Evolutionary conservation across 2,797 vertebrate genomes (phyloP).

Genomic region (Prunella strophiata): DNA sequence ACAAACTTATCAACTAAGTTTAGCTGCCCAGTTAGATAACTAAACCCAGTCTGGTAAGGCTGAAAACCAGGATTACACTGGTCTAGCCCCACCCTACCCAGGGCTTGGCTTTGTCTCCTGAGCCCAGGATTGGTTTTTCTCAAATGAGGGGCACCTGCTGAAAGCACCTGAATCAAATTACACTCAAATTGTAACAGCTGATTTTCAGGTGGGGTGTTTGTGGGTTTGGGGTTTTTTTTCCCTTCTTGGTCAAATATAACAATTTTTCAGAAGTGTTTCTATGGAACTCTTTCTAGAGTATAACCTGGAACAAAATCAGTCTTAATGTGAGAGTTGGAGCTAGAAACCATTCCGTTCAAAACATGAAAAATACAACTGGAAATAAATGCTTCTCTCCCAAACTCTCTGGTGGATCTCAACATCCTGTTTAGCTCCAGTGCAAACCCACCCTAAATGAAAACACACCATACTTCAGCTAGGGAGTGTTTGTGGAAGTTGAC

Average conservation of each 20-base stretch:
- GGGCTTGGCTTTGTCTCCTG: not conserved
- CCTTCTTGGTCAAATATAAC: not conserved
- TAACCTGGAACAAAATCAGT: not conserved
- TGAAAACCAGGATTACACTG: not conserved
- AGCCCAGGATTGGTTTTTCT: not conserved
- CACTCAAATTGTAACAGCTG: fast-evolving
- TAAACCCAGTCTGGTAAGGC: not conserved
- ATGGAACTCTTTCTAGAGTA: not conserved
- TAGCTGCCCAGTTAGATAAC: slow-evolving; percentile 11
- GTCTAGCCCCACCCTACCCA: not conserved
- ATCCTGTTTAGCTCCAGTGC: not conserved
- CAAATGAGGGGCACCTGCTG: slow-evolving; percentile 1
- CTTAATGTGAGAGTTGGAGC: not conserved
- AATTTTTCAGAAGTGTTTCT: not conserved
- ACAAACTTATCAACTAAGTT: slow-evolving; percentile 5
- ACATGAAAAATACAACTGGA: not conserved
- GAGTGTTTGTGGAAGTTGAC: not conserved
- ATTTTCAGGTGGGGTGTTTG: not conserved
- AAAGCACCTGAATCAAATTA: not conserved
- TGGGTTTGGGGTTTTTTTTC: fast-evolving
- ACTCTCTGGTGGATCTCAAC: not conserved
- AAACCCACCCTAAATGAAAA: not conserved
- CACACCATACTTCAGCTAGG: not conserved
- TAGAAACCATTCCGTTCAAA: not conserved
- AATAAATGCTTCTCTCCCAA: not conserved